Evolutionary conservation across 2,888 invertebrate species (phyloP), one percentile per base, ranked within the genome.

Genomic region (Microplitis manilae): DNA sequence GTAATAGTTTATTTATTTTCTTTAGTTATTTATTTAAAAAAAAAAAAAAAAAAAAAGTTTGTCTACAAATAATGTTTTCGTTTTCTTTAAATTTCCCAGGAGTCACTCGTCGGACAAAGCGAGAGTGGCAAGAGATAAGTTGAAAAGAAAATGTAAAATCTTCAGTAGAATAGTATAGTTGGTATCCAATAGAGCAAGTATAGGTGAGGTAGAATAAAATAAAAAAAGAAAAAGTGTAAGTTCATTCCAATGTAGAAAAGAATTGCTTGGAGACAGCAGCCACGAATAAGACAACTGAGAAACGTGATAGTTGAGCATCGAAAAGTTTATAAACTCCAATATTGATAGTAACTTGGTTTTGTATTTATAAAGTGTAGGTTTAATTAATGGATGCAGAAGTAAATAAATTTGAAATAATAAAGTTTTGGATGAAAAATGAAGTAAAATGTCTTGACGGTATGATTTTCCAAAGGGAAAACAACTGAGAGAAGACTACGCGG

Each of bases 401-500:
- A 30, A 30, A 41, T 30, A 15, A 65, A 76, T 62, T 65, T 38
- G 59, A 59, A 65, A n/a, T 50, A 60, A 75, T 68, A 9, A 1
- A 38, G 41, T 70, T 38, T 71, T 13, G 20, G 39, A 61, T 67
- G 76, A 76, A 71, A 71, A 76, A 76, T 76, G 71, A 71, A 75
- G 71, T 71, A 59, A 76, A 71, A 60, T 76, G 76, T 76, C 76
- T 76, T 67, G 50, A 17, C 38, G 68, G 71, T 71, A 76, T 76
- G 65, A 76, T 76, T 76, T 71, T 71, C 76, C 71, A 17, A 71
- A 70, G 71, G 41, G 59, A 71, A 71, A 71, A 30, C 30, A 30
- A 75, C 64, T 69, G 38, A 20, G 5, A 15, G 7, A 9, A 30
- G 75, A 65, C 76, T 68, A 75, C 74, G 72, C 74, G 79, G 76